A percentile compares a stretch with the other conserved stretches of the same genome.
Evolutionary conservation across 2,888 invertebrate genomes (phyloP).

Genomic region (Mongoloraphidia duomilia): DNA sequence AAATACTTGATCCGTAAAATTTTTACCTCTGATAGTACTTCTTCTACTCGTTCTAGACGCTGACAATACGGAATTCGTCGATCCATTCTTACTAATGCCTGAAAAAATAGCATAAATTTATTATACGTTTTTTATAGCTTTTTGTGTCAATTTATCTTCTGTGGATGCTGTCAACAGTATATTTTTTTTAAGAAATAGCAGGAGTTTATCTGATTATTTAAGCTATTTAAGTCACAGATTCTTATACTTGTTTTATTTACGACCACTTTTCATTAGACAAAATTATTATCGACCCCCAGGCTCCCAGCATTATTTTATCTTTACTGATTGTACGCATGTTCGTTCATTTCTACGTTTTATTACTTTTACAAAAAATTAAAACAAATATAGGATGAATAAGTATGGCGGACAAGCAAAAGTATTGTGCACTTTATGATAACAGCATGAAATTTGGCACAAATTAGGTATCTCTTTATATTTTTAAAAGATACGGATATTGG

Average conservation of each 20-base stretch:
- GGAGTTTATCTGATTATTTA: not conserved
- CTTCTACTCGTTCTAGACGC: conserved; percentile 65
- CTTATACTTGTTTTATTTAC: not conserved
- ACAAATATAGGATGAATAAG: no score
- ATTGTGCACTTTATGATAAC: no score
- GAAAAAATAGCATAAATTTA: conserved; percentile 18
- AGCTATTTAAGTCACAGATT: not conserved
- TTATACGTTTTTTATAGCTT: not conserved
- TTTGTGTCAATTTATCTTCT: not conserved
- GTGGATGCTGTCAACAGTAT: not conserved
- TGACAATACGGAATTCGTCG: conserved; percentile 54
- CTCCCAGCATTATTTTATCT: no score
- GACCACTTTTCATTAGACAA: no score
- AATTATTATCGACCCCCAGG: no score
- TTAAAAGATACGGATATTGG: no score
- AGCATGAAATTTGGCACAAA: no score
- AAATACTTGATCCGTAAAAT: not conserved
- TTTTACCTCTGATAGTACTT: conserved; percentile 69
- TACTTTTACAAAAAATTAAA: no score
- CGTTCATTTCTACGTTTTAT: no score
- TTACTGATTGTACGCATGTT: no score
- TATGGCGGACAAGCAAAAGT: no score
- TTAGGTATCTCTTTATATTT: no score
- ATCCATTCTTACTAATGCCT: conserved; percentile 79
- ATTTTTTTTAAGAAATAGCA: not conserved